A percentile compares a stretch with the other conserved stretches of the same genome.
These are phyloP conservation scores for Hippolais icterina DNA, from an alignment of 2,113 vertebrate species.

Conservation along the genomic window DNA sequence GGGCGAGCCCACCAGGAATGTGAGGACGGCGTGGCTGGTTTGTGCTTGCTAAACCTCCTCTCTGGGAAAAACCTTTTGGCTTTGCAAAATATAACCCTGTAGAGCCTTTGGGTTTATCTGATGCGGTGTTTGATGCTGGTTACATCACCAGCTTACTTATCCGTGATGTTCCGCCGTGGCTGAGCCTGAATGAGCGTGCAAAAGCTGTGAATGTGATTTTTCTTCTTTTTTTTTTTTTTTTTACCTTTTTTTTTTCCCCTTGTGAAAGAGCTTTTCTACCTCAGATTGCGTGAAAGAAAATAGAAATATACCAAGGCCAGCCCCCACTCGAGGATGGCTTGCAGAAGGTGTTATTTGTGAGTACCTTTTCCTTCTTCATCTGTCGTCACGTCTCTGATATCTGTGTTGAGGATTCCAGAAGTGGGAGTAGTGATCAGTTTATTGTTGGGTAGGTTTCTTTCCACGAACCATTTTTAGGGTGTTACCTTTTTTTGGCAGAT, in stretches of 20 bases:
- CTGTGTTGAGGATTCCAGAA: slow-evolving; percentile 61
- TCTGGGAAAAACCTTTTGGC: slow-evolving; percentile 62
- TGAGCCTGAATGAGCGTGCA: slow-evolving; percentile 70
- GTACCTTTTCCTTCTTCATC: slow-evolving; percentile 75
- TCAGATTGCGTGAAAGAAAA: slow-evolving; percentile 58
- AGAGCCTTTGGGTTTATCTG: slow-evolving; percentile 64
- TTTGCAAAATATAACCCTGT: slow-evolving; percentile 63
- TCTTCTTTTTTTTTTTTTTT: neutral
- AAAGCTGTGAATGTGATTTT: slow-evolving; percentile 72
- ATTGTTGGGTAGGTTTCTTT: slow-evolving; percentile 64
- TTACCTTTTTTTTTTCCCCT: neutral
- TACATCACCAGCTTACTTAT: slow-evolving; percentile 75
- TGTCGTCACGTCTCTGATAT: slow-evolving; percentile 48
- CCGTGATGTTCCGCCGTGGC: slow-evolving; percentile 50
- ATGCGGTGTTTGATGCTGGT: slow-evolving; percentile 67
- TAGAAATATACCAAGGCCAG: slow-evolving; percentile 37
- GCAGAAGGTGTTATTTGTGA: slow-evolving; percentile 89
- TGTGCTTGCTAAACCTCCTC: slow-evolving; percentile 35
- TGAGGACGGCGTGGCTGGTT: slow-evolving; percentile 13
- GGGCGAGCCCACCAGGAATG: slow-evolving; percentile 6
- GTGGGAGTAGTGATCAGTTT: slow-evolving; percentile 62
- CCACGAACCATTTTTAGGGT: slow-evolving; percentile 64
- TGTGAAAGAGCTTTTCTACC: slow-evolving; percentile 57
- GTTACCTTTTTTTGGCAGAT: slow-evolving; percentile 38
- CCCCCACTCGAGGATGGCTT: slow-evolving; percentile 78